Evolutionary conservation across 2,888 invertebrate genomes (phyloP), one percentile per base, ranked within the genome.

Genomic region (Litoditis marina): DNA sequence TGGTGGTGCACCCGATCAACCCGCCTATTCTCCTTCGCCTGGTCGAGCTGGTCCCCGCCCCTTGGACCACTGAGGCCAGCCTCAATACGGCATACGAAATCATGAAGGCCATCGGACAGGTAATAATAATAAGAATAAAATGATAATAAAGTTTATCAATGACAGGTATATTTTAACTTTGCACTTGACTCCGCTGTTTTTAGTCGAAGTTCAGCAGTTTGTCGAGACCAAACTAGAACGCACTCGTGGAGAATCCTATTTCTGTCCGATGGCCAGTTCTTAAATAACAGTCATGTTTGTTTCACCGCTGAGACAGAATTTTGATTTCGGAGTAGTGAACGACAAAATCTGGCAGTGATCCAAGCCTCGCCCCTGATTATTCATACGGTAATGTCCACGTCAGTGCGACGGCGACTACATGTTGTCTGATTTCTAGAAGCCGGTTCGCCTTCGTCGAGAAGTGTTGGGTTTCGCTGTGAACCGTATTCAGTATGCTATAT

Each of bases 1-100:
- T 85, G 19, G 84, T 85, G 8, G 77, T 69, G 13, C 79, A 79
- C 61, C 79, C 79, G 2, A 68, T 94, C 2, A 95, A 95, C 84
- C 95, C 95, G 5, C 95, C 95, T 0, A 94, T 94, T 84, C 94
- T 92, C 83, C 92, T 94, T 28, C 93, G 94, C 0, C 85, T 95
- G 49, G 92, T 94, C 0, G 95, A 96, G 86, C 87, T 96, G 16
- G 91, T 94, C 0, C 94, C 94, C 0, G 91, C 94, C 0, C 91
- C 92, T 4, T 94, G 92, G 92, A 95, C 95, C 0, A 88, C 89
- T 56, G 87, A 89, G 0, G 89, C 89, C 67, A 88, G 92, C 11
- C 88, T 90, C 0, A 85, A 86, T 50, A 89, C 88, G 83, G 90
- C 92, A 0, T 88, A 90, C 58, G 88, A 87, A 47, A 86, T 90